These are phyloP conservation scores for Onychostoma macrolepis DNA, from an alignment of 2,113 vertebrate genomes.

Conservation along the genomic window DNA sequence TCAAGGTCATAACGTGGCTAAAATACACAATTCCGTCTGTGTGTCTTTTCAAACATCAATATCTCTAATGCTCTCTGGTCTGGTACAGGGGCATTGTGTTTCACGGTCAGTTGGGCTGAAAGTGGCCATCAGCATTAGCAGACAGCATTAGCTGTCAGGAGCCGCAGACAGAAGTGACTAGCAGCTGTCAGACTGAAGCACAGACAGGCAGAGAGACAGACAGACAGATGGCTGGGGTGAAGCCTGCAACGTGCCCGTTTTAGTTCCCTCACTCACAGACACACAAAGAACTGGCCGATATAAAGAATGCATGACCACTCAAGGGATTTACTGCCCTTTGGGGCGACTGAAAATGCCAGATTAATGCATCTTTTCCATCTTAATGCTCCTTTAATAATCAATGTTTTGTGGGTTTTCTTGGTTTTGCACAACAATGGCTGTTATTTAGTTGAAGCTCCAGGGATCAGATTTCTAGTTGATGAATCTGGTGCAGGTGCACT, in stretches of 20 bases:
- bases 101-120: not conserved
- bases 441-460: not conserved
- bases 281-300: not conserved
- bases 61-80: not conserved
- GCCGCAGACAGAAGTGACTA: constrained; percentile 36
- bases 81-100: not conserved
- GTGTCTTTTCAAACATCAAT: not conserved
- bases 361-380: not conserved
- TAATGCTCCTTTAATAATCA: not conserved
- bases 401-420: not conserved
- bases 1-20: not conserved
- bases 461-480: not conserved
- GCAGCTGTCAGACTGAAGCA: constrained; percentile 64
- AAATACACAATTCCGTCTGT: not conserved
- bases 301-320: constrained; percentile 23
- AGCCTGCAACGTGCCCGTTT: constrained; percentile 17
- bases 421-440: not conserved
- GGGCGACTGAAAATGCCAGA: not conserved
- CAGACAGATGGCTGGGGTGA: constrained; percentile 62
- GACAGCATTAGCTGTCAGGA: constrained; percentile 31
- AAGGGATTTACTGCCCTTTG: constrained; percentile 4
- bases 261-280: not conserved
- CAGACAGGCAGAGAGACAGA: constrained; percentile 55
- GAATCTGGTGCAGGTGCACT: not conserved
- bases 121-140: constrained; percentile 36